Base-by-base conservation (phyloP, 2,888 invertebrate genomes). In the Callyntrura guangdongensis region DNA sequence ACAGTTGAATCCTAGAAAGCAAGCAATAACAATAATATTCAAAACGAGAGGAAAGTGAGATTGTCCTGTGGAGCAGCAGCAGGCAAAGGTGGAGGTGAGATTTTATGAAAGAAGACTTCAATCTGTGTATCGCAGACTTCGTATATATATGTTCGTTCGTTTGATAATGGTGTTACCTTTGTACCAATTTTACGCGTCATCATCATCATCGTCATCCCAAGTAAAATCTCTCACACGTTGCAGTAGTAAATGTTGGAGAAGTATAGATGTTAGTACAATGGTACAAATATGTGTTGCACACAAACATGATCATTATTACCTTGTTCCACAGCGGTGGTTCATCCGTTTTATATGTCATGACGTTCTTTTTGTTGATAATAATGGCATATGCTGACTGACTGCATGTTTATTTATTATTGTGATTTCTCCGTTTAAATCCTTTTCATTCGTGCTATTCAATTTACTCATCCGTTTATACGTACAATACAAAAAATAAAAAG, bases 271-370 rank as follows among this genome's bases (percentile, higher is more conserved):
- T 74, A 17, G 49, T 72, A 45, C 11, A 22, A 4, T 47, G 49
- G 47, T 47, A 12, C 47, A 25, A 14, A 56, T 79, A 36, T 72
- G 36, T 22, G 47, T 56, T 72, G 36, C 74, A 49, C n/a, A 82
- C 74, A 89, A 56, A 64, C 64, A 85, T 81, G 81, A 81, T 86
- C 85, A 89, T 89, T 89, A 90, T 86, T 90, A 90, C 90, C 90
- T 90, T 90, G 90, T 90, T 90, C 86, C 90, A 90, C 90, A 90
- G 90, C 90, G 86, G 90, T 90, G 90, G 90, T 90, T 90, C 90
- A 85, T 90, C 90, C 90, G 90, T 90, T 90, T 90, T 79, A 85
- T 79, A 85, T 90, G 61, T 67, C 77, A 89, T 89, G 77, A 79
- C 77, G 79, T 47, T 85, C 81, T 84, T 84, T 86, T 69, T 77